These are phyloP conservation scores for Blera fallax DNA, from an alignment of 2,888 invertebrate genomes.

Conservation along the genomic window DNA sequence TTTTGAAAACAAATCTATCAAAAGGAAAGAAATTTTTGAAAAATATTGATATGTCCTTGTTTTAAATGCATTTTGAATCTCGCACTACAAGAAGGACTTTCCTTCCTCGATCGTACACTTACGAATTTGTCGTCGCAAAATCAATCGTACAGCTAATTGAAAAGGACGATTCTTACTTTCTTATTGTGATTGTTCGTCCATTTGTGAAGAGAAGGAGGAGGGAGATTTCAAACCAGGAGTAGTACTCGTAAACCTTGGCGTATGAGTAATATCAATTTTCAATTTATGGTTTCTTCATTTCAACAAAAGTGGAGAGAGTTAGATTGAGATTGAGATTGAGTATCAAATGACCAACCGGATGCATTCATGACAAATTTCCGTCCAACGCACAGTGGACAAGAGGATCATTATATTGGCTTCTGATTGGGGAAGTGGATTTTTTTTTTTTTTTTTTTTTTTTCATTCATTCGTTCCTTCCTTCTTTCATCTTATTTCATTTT, in stretches of 20 bases:
- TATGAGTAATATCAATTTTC: constrained; percentile 19
- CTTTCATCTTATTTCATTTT: not conserved
- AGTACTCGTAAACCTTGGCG: too few species aligned
- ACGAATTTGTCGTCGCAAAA: constrained; percentile 4
- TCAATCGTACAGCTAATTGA: constrained; percentile 23
- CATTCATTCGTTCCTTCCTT: not conserved
- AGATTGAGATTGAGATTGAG: constrained; percentile 3
- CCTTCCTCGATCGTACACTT: not conserved
- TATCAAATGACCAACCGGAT: constrained; percentile 60
- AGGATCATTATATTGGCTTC: constrained; percentile 55
- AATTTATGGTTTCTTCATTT: constrained; percentile 35
- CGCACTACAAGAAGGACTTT: too few species aligned
- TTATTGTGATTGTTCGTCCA: constrained; percentile 12
- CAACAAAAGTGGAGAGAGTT: not conserved
- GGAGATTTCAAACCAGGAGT: constrained; percentile 30
- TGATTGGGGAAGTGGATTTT: constrained; percentile 20
- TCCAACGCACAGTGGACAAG: constrained; percentile 16
- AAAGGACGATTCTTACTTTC: not conserved
- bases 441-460: constrained; percentile 9
- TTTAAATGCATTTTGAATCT: too few species aligned
- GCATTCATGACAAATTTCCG: constrained; percentile 53
- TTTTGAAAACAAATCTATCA: not conserved
- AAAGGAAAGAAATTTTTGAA: not conserved
- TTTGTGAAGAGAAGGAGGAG: constrained; percentile 20
- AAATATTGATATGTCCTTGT: too few species aligned